Conservation (phyloP, 2,888 invertebrate species). For the Druceiella hillmani region DNA sequence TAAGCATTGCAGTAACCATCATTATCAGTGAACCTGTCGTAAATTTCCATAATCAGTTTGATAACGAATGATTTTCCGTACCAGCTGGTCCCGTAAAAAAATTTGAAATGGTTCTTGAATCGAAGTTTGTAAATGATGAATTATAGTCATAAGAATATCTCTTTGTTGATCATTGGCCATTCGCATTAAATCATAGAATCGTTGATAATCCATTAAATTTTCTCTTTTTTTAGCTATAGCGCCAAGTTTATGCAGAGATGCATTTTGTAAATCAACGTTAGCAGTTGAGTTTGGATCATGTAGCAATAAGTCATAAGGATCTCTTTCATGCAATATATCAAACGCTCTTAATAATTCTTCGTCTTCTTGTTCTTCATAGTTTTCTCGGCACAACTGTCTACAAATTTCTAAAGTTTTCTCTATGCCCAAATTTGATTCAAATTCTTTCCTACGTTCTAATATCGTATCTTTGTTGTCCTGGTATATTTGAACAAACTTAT, state of each 20-base stretch:
- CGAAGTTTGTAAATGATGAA: conserved; percentile 17
- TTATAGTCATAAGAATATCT: conserved; percentile 18
- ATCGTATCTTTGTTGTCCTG: no score
- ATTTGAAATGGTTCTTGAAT: conserved; percentile 17
- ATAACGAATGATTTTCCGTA: conserved; percentile 31
- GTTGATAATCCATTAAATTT: conserved; percentile 22
- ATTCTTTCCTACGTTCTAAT: no score
- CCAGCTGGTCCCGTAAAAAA: conserved; percentile 30
- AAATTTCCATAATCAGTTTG: conserved; percentile 34
- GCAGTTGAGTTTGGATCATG: conserved; percentile 18
- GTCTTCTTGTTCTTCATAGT: conserved; percentile 6
- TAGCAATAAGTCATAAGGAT: conserved; percentile 19
- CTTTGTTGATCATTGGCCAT: conserved; percentile 22
- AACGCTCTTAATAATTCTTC: conserved; percentile 6
- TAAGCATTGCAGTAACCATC: conserved; percentile 32
- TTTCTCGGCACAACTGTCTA: conserved; percentile 28
- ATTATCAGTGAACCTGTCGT: conserved; percentile 30
- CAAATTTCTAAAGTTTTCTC: conserved; percentile 34
- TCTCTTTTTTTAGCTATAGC: conserved; percentile 23
- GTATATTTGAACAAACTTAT: no score
- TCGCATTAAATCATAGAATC: conserved; percentile 23
- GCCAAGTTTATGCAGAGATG: conserved; percentile 23
- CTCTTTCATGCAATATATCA: conserved; percentile 13
- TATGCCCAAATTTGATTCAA: no score
- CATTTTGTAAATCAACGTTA: conserved; percentile 23